Percentiles rank a stretch among this genome's conserved stretches.
phyloP scores from a whole-genome alignment of 2,797 vertebrate species.

The Enteromius afrohamiltoni region DNA sequence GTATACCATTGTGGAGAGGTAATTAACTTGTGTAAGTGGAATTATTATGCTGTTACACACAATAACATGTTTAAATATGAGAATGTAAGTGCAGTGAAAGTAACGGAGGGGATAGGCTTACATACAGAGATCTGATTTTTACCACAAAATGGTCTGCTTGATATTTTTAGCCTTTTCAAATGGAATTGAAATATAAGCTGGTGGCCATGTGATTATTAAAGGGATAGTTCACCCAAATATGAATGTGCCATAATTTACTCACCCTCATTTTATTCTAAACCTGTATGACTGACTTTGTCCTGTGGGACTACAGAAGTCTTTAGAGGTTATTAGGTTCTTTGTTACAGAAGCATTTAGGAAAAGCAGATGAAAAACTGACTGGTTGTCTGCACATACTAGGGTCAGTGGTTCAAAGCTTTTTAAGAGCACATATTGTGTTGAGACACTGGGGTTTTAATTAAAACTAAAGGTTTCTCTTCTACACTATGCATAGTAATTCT shows the following conservation, averaged over 20 bases:
- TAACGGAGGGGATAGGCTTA: not conserved
- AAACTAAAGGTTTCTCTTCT: constrained; percentile 25
- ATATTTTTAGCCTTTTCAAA: constrained; percentile 20
- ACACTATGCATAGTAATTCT: constrained; percentile 6
- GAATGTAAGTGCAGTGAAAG: constrained; percentile 5
- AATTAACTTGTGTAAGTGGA: constrained; percentile 6
- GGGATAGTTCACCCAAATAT: not conserved
- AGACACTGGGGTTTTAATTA: constrained; percentile 17
- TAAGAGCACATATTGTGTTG: not conserved
- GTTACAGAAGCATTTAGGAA: not conserved
- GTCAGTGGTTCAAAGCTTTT: constrained; percentile 22
- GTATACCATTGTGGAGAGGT: not conserved
- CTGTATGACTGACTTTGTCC: not conserved
- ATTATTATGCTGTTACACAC: not conserved
- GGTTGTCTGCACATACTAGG: constrained; percentile 7
- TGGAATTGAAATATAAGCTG: constrained; percentile 11
- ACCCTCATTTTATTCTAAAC: not conserved
- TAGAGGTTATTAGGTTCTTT: not conserved
- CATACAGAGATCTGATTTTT: constrained; percentile 10
- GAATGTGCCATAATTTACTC: not conserved
- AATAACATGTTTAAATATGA: constrained; percentile 10
- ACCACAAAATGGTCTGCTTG: not conserved
- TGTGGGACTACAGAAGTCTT: not conserved
- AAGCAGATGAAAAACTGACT: not conserved
- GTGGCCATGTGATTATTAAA: constrained; percentile 8